Conservation (phyloP, 37 sponge, comb jelly and placozoan species). For the Agelas oroides region DNA sequence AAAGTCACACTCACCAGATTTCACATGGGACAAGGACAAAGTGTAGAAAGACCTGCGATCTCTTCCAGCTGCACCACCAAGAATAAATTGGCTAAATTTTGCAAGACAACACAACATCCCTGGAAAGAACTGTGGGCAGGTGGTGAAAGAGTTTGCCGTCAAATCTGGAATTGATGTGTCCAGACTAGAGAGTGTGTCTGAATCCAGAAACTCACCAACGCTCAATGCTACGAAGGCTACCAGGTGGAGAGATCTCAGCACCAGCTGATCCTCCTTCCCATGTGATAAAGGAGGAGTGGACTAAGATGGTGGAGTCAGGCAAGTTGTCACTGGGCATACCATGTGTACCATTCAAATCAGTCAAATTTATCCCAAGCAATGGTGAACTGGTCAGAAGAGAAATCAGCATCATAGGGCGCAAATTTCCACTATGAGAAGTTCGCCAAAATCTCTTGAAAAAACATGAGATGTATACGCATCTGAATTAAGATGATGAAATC, state of each 20-base stretch:
- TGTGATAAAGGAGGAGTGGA: constrained; percentile 9
- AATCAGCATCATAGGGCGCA: constrained; percentile 13
- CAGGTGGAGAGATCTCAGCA: neutral
- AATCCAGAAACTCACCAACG: neutral
- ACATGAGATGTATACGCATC: constrained; percentile 36
- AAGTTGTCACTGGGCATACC: constrained; percentile 17
- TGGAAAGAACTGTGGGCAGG: constrained; percentile 3
- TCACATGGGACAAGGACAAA: constrained; percentile 35
- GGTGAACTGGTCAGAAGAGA: constrained; percentile 25
- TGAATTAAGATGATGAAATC: constrained; percentile 29
- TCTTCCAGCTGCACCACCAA: neutral
- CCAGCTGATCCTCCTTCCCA: constrained; percentile 12
- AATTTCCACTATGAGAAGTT: constrained; percentile 33
- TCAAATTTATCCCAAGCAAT: neutral
- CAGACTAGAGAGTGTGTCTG: constrained; percentile 5
- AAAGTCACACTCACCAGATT: constrained; percentile 16
- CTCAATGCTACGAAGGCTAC: neutral
- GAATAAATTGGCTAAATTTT: constrained; percentile 21
- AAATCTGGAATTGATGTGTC: constrained; percentile 8
- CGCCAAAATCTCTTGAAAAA: constrained; percentile 10
- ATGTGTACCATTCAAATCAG: neutral
- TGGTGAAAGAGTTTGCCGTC: constrained; percentile 20
- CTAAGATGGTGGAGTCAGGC: constrained; percentile 16
- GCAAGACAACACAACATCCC: constrained; percentile 14
- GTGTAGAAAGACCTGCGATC: constrained; percentile 9